phyloP scores from a whole-genome alignment of 2,888 invertebrate genomes.

The Parapristionchus giblindavisi region DNA sequence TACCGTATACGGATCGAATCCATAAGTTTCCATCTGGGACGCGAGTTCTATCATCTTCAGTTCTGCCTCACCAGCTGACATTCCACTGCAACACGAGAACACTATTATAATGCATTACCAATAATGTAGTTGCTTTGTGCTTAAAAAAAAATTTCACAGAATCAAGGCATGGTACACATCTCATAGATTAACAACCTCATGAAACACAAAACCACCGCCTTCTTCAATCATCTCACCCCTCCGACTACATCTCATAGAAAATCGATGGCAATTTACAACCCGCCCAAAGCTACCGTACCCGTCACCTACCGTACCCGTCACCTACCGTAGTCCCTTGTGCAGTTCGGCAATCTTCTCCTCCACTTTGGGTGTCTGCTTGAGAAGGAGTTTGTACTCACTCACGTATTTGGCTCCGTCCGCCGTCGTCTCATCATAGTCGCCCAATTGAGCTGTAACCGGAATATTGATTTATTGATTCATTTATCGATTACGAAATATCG shows the following conservation, averaged over 20 bases:
- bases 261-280: too few species aligned
- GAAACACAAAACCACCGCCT: too few species aligned
- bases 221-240: too few species aligned
- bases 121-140: too few species aligned
- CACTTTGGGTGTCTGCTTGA: conserved; percentile 89
- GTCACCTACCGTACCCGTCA: background rate
- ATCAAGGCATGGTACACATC: too few species aligned
- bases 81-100: conserved; percentile 75
- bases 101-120: too few species aligned
- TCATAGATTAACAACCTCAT: too few species aligned
- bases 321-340: conserved; percentile 82
- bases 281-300: background rate
- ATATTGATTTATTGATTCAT: too few species aligned
- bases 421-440: conserved; percentile 85
- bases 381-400: conserved; percentile 86
- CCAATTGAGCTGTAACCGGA: conserved; percentile 82
- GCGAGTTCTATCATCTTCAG: conserved; percentile 89
- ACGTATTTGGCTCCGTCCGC: conserved; percentile 85
- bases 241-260: too few species aligned
- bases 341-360: conserved; percentile 92
- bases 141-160: too few species aligned
- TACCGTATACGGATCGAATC: conserved; percentile 96
- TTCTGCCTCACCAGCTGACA: conserved; percentile 87
- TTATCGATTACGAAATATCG: too few species aligned
- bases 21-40: conserved; percentile 91